phyloP scores from a whole-genome alignment of 2,797 vertebrate species.

The Lacerta viridis region DNA sequence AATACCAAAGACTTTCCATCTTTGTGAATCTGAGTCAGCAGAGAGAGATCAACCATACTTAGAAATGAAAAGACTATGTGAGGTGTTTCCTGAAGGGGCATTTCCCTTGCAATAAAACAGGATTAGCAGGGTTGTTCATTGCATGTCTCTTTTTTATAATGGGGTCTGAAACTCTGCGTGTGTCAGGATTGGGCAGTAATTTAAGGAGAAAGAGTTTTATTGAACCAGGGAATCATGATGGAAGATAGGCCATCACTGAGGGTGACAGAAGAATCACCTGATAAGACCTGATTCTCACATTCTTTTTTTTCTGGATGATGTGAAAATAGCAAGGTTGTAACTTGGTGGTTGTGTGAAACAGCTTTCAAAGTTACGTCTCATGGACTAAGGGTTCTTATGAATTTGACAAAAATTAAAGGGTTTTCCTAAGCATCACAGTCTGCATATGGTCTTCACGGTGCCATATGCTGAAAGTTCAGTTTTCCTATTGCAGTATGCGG shows the following conservation, averaged over 20 bases:
- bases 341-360: background rate
- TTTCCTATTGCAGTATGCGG: background rate
- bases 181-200: background rate
- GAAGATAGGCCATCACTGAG: background rate
- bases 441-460: background rate
- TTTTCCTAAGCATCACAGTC: background rate
- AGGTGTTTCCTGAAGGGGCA: constrained; percentile 24
- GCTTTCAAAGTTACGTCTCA: background rate
- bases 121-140: constrained; percentile 41
- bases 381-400: background rate
- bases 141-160: constrained; percentile 23
- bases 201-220: too few species aligned
- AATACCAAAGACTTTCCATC: constrained; percentile 17
- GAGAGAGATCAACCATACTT: constrained; percentile 1
- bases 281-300: background rate
- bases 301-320: background rate
- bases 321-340: background rate
- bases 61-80: constrained; percentile 35
- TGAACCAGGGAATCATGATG: background rate
- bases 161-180: background rate
- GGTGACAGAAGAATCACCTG: background rate
- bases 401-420: background rate
- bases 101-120: constrained; percentile 50
- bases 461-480: background rate
- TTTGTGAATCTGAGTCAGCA: constrained; percentile 18